Evolutionary conservation across 2,797 vertebrate genomes (phyloP), one percentile per base, ranked within the genome.

Genomic region (Pteropus rufus): DNA sequence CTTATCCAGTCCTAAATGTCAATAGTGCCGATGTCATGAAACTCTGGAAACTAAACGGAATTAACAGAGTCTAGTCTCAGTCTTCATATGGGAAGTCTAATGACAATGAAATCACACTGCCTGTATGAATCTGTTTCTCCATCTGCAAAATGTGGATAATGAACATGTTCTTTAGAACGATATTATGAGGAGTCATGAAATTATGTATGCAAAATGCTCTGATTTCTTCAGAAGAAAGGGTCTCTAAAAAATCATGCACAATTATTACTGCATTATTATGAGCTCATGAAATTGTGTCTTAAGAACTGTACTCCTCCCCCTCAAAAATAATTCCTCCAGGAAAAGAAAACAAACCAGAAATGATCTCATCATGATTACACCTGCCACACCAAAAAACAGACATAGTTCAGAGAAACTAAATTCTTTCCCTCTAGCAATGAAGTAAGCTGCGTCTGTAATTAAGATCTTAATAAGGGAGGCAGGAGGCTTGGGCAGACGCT

Each of bases 331-430:
- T 44, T 93, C 95, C 97, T 92, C 60, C 85, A 11, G 84, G 95
- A 95, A 91, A 90, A 97, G 82, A 96, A 95, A 94, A 97, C 97
- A 98, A 97, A 93, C 97, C 98, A 98, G 98, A 98, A 99, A 98
- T 98, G 98, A 99, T 98, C 98, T 98, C 98, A 98, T 95, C 97
- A 39, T 96, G 98, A 98, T 98, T 98, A 98, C 98, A 98, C 16
- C 97, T 94, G 98, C 97, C 94, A 97, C 97, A 98, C 98, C 98
- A 98, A 96, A 98, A 97, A 98, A 98, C 98, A 98, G 98, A 97
- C 97, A 91, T 95, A 95, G 97, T 98, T 98, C 98, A 98, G 98
- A 98, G 98, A 98, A 98, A 93, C 49, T 72, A 98, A 98, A 97
- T 97, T 98, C 97, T 84, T 98, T 95, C 97, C 98, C 98, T 97